phyloP scores from a whole-genome alignment of 2,888 invertebrate genomes.

The Teinopalpus imperialis region DNA sequence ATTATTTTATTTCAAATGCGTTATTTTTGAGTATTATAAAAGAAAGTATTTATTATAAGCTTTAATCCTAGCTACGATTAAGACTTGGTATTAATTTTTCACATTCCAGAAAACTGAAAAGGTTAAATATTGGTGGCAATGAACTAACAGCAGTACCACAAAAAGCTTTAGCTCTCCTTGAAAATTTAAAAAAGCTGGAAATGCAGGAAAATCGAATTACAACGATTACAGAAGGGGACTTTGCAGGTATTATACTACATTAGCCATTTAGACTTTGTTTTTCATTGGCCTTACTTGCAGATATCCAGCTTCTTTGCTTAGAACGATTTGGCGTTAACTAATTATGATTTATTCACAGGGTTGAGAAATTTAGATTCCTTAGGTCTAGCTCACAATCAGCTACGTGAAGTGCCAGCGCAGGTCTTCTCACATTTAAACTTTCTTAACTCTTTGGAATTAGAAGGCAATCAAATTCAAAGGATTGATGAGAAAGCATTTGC shows the following conservation, averaged over 20 bases:
- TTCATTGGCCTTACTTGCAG: no score
- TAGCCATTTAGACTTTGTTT: no score
- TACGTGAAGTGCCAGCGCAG: slow-evolving; percentile 88
- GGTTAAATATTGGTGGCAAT: slow-evolving; percentile 93
- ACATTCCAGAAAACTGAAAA: slow-evolving; percentile 86
- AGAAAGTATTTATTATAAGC: no score
- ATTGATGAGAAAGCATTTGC: slow-evolving; percentile 93
- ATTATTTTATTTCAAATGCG: no score
- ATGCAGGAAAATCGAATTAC: slow-evolving; percentile 93
- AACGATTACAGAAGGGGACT: slow-evolving; percentile 90
- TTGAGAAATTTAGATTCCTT: slow-evolving; percentile 90
- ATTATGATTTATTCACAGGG: slow-evolving; percentile 81
- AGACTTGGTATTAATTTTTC: no score
- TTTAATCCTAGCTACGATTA: no score
- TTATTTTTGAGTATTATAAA: no score
- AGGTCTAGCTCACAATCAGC: slow-evolving; percentile 92
- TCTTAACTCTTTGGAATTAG: slow-evolving; percentile 93
- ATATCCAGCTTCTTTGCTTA: no score
- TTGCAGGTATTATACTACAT: slow-evolving; percentile 84
- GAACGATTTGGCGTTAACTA: no score
- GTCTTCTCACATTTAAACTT: slow-evolving; percentile 91
- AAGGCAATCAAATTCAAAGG: slow-evolving; percentile 90
- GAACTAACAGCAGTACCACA: slow-evolving; percentile 89
- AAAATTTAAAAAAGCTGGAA: slow-evolving; percentile 92
- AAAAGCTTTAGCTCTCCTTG: slow-evolving; percentile 89